phyloP scores from a whole-genome alignment of 2,888 invertebrate species.

The Pseudoips prasinana region DNA sequence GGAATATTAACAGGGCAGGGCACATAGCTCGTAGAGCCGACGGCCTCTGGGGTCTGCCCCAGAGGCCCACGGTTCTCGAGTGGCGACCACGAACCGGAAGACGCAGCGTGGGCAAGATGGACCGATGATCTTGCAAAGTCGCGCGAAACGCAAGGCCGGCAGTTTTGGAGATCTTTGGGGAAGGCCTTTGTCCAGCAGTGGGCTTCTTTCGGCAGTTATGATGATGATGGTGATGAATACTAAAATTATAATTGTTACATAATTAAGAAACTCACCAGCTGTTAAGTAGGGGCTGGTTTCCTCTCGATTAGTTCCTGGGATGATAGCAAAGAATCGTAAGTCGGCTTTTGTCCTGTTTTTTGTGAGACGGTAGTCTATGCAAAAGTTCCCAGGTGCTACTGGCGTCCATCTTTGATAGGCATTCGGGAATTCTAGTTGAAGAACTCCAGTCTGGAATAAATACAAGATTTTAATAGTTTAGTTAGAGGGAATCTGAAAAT shows the following conservation, averaged over 20 bases:
- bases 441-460: constrained; percentile 29
- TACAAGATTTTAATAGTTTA: background rate
- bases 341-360: background rate
- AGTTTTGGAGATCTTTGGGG: too few relatives aligned
- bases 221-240: too few relatives aligned
- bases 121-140: background rate
- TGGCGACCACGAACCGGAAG: too few relatives aligned
- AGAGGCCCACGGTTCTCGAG: background rate
- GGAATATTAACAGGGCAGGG: too few relatives aligned
- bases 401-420: constrained; percentile 33
- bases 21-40: too few relatives aligned
- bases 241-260: too few relatives aligned
- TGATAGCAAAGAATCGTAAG: constrained; percentile 7
- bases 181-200: too few relatives aligned
- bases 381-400: constrained; percentile 21
- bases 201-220: too few relatives aligned
- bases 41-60: too few relatives aligned
- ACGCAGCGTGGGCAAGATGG: too few relatives aligned
- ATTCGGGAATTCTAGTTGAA: constrained; percentile 37
- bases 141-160: background rate
- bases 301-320: constrained; percentile 2
- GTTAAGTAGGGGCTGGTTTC: constrained; percentile 24
- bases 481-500: background rate
- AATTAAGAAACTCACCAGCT: constrained; percentile 24
- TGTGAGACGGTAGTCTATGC: constrained; percentile 32